A percentile compares a stretch with the other conserved stretches of the same genome.
Evolutionary conservation across 2,797 vertebrate genomes (phyloP).

Genomic region (Lithobates sylvaticus): DNA sequence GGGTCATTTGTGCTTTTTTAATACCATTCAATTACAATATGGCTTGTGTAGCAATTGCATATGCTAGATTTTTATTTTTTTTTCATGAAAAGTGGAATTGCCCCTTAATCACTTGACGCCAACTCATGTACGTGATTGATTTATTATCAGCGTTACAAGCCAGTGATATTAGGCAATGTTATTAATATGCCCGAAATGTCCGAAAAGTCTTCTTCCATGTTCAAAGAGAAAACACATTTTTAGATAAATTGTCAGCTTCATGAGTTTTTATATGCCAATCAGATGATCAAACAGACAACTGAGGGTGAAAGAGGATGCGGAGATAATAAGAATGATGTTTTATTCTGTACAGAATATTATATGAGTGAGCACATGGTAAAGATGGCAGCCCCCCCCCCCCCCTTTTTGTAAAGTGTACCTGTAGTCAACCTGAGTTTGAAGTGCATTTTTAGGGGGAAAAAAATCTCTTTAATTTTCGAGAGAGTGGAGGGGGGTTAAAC

Average conservation of each 20-base stretch:
- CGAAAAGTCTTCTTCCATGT: neutral
- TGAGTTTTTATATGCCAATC: neutral
- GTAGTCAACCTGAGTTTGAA: neutral
- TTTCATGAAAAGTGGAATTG: too few relatives aligned
- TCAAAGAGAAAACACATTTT: neutral
- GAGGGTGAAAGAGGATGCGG: neutral
- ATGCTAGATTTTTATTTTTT: too few relatives aligned
- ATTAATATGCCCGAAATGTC: neutral
- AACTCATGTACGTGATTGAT: too few relatives aligned
- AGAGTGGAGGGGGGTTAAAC: too few relatives aligned
- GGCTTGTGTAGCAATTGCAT: too few relatives aligned
- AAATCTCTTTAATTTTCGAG: too few relatives aligned
- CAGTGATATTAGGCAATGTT: neutral
- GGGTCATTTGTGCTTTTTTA: too few relatives aligned
- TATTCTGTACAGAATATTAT: neutral
- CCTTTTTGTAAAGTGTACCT: neutral
- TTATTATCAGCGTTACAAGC: neutral
- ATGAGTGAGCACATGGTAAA: neutral
- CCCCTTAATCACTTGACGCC: too few relatives aligned
- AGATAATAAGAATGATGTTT: neutral
- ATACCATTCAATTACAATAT: too few relatives aligned
- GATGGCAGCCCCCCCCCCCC: too few relatives aligned
- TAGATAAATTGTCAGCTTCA: neutral
- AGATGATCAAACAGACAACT: neutral
- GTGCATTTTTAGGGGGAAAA: too few relatives aligned